A percentile compares a stretch with the other conserved stretches of the same genome.
These are phyloP conservation scores for Drosophila repleta DNA, from an alignment of 1,140 invertebrate genomes.

Conservation along the genomic window DNA sequence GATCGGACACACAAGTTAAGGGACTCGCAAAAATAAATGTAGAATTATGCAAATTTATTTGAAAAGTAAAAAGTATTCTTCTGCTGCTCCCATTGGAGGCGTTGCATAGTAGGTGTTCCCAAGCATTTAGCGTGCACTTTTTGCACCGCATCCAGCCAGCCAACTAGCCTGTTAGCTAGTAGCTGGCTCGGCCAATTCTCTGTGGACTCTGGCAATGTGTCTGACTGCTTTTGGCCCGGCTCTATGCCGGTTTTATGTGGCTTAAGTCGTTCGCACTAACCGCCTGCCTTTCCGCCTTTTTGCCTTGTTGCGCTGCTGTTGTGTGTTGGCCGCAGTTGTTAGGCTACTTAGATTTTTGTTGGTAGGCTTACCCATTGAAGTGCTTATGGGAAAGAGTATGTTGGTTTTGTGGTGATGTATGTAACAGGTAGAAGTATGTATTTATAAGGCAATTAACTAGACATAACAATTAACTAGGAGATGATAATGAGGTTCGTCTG, in stretches of 20 bases:
- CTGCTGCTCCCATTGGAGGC: constrained; percentile 41
- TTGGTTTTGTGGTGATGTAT: too few species aligned
- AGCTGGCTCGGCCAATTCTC: constrained; percentile 20
- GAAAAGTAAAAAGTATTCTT: constrained; percentile 55
- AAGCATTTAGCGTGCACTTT: constrained; percentile 52
- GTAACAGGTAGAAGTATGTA: too few species aligned
- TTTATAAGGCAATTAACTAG: too few species aligned
- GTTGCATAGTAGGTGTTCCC: constrained; percentile 67
- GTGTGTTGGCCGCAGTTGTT: constrained; percentile 52
- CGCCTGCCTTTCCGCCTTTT: constrained; percentile 24
- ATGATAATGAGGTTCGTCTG: too few species aligned
- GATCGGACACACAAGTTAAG: constrained; percentile 4
- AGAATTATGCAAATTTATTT: constrained; percentile 69
- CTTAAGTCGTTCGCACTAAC: constrained; percentile 60
- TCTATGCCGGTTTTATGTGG: constrained; percentile 64
- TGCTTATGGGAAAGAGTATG: too few species aligned
- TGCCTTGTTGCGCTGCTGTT: constrained; percentile 7
- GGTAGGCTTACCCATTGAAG: too few species aligned
- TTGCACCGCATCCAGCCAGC: not conserved
- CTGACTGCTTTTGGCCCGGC: constrained; percentile 33
- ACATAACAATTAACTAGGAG: too few species aligned
- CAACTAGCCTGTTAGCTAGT: constrained; percentile 10
- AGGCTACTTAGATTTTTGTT: constrained; percentile 62
- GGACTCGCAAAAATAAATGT: not conserved
- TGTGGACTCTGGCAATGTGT: constrained; percentile 47